Evolutionary conservation across 2,888 invertebrate species (phyloP).

Genomic region (Xiphydria camelus): DNA sequence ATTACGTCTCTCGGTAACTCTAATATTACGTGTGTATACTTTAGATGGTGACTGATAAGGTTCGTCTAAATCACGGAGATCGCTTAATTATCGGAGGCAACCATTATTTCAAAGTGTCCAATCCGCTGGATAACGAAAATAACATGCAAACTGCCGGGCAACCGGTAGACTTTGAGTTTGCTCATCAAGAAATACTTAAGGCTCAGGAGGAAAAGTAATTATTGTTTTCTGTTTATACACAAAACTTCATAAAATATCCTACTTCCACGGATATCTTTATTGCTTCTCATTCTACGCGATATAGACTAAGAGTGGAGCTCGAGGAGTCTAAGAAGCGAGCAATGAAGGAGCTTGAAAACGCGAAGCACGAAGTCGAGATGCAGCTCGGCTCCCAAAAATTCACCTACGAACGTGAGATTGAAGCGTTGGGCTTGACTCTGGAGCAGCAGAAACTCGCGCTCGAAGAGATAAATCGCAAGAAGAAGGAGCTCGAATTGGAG

Average conservation of each 20-base stretch:
- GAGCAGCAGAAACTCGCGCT: conserved; percentile 51
- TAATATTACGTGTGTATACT: background rate
- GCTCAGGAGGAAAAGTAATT: conserved; percentile 60
- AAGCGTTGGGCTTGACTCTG: conserved; percentile 44
- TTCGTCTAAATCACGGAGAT: conserved; percentile 61
- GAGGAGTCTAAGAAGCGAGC: conserved; percentile 54
- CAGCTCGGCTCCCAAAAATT: conserved; percentile 49
- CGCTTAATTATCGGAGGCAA: conserved; percentile 64
- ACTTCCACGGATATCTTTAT: no score
- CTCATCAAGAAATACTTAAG: conserved; percentile 61
- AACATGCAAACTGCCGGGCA: conserved; percentile 35
- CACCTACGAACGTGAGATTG: conserved; percentile 50
- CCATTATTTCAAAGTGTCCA: conserved; percentile 63
- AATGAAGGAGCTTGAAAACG: conserved; percentile 51
- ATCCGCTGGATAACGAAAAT: conserved; percentile 54
- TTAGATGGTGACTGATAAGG: conserved; percentile 54
- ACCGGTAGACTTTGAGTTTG: conserved; percentile 61
- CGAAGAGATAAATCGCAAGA: conserved; percentile 45
- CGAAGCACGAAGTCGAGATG: conserved; percentile 48
- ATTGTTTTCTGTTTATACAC: background rate
- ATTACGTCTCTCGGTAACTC: conserved; percentile 1
- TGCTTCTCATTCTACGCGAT: background rate
- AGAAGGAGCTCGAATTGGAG: conserved; percentile 49
- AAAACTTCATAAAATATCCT: no score
- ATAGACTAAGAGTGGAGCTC: conserved; percentile 49